Conservation (phyloP, 2,888 invertebrate species). For the Aleiodes alternator region DNA sequence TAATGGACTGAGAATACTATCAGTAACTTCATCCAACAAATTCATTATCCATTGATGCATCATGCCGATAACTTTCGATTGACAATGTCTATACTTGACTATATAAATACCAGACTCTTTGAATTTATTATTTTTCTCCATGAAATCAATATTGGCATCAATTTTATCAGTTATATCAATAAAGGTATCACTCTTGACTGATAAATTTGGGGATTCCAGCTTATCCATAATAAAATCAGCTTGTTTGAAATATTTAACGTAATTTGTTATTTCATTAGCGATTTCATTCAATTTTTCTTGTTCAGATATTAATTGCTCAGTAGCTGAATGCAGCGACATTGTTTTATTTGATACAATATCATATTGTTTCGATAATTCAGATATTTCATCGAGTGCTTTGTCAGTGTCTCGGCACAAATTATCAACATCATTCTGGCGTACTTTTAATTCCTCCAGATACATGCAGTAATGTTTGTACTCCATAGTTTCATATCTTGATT, state of each 20-base stretch:
- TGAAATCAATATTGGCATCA: conserved; percentile 90
- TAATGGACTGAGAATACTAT: conserved; percentile 72
- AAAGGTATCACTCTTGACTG: conserved; percentile 90
- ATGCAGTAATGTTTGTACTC: conserved; percentile 83
- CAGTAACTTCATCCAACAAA: conserved; percentile 87
- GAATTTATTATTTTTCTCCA: conserved; percentile 86
- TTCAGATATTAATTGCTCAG: conserved; percentile 93
- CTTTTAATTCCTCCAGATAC: conserved; percentile 84
- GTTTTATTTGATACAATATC: conserved; percentile 94
- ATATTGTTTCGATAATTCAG: conserved; percentile 86
- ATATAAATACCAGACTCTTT: conserved; percentile 90
- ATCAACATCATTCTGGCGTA: conserved; percentile 83
- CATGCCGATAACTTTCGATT: conserved; percentile 86
- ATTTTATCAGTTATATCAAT: conserved; percentile 88
- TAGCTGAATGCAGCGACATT: conserved; percentile 91
- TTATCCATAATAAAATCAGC: conserved; percentile 88
- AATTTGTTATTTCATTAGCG: conserved; percentile 87
- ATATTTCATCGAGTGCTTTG: conserved; percentile 83
- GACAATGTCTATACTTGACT: conserved; percentile 89
- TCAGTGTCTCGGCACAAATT: conserved; percentile 81
- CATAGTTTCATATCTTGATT: conserved; percentile 83
- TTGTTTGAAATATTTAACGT: conserved; percentile 90
- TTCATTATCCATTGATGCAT: conserved; percentile 88
- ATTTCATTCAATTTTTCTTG: conserved; percentile 89
- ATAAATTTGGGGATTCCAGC: conserved; percentile 86